These are phyloP conservation scores for Drosophila subsilvestris DNA, from an alignment of 2,888 invertebrate genomes.

Conservation along the genomic window DNA sequence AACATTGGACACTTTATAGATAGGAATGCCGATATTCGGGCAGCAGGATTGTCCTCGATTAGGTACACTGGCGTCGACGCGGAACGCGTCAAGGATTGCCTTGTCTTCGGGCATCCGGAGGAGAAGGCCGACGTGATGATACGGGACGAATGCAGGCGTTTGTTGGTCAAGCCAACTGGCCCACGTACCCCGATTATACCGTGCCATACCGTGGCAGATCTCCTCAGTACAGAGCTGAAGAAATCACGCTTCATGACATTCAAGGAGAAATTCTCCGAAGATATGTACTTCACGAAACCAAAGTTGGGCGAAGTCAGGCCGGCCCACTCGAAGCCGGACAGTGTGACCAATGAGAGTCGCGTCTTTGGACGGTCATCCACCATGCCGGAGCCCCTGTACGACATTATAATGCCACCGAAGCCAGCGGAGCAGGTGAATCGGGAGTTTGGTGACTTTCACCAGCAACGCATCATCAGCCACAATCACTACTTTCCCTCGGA, in stretches of 20 bases:
- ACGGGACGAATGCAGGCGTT: slow-evolving; percentile 46
- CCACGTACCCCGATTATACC: slow-evolving; percentile 51
- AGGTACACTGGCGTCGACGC: slow-evolving; percentile 3
- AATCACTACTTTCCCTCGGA: slow-evolving; percentile 80
- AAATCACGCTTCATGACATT: slow-evolving; percentile 78
- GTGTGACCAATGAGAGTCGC: slow-evolving; percentile 60
- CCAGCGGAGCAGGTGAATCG: slow-evolving; percentile 66
- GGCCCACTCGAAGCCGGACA: slow-evolving; percentile 52
- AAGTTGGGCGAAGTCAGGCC: slow-evolving; percentile 14
- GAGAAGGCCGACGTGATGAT: slow-evolving; percentile 75
- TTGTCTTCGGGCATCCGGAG: slow-evolving; percentile 55
- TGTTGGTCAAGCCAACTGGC: background rate
- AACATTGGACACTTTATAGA: slow-evolving; percentile 65
- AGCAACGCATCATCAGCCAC: slow-evolving; percentile 79
- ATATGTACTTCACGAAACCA: slow-evolving; percentile 72
- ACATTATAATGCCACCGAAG: slow-evolving; percentile 70
- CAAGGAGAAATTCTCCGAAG: slow-evolving; percentile 78
- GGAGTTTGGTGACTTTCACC: slow-evolving; percentile 71
- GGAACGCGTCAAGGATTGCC: slow-evolving; percentile 9
- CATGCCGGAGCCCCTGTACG: slow-evolving; percentile 40
- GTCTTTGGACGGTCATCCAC: slow-evolving; percentile 63
- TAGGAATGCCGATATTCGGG: slow-evolving; percentile 56
- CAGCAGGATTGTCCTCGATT: slow-evolving; percentile 62
- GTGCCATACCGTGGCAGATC: slow-evolving; percentile 55
- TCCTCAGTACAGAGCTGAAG: slow-evolving; percentile 65